These are phyloP conservation scores for Zosterops pallidus DNA, from an alignment of 2,113 vertebrate species.

Conservation along the genomic window DNA sequence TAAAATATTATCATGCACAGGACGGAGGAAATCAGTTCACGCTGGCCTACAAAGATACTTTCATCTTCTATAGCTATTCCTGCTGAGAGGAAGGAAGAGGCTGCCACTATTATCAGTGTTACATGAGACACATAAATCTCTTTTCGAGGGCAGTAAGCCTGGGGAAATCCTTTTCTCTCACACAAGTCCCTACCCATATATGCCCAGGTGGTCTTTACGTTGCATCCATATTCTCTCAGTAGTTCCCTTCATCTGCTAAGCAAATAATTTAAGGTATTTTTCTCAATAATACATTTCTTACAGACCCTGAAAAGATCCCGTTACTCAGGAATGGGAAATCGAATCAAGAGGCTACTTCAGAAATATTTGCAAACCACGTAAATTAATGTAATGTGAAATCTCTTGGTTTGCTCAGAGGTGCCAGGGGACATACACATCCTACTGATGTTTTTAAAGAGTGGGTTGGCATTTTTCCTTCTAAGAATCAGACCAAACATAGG, in stretches of 20 bases:
- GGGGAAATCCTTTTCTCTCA: background rate
- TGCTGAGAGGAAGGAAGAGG: background rate
- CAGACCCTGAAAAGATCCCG: background rate
- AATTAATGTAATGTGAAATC: background rate
- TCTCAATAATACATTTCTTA: background rate
- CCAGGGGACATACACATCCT: background rate
- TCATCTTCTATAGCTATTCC: slow-evolving; percentile 16
- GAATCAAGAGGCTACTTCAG: background rate
- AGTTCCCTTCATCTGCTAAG: background rate
- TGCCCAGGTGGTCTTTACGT: background rate
- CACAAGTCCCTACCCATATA: background rate
- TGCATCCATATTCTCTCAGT: background rate
- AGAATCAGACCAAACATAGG: background rate
- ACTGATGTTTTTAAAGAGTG: background rate
- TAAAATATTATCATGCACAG: slow-evolving; percentile 33
- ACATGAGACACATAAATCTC: background rate
- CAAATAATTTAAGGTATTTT: background rate
- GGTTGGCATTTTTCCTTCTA: background rate
- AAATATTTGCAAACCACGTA: background rate
- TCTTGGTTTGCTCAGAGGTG: background rate
- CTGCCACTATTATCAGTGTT: background rate
- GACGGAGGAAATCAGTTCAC: slow-evolving; percentile 8
- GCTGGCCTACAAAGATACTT: background rate
- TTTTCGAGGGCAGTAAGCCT: background rate
- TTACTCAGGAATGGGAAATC: background rate